Evolutionary conservation across 2,888 invertebrate species (phyloP).

Genomic region (Epinotia brunnichana): DNA sequence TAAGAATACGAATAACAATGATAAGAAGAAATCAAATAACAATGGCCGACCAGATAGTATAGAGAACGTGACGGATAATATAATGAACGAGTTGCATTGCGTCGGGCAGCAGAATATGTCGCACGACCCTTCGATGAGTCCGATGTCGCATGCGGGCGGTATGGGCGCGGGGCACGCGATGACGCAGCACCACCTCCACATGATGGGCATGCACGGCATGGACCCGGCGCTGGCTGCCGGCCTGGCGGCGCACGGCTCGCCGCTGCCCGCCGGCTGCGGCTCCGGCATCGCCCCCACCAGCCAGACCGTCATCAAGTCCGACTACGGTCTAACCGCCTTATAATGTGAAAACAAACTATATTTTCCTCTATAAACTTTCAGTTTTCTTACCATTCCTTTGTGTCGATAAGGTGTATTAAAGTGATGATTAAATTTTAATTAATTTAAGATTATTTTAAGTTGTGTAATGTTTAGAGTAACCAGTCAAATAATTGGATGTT

Average conservation of each 20-base stretch:
- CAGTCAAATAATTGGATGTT: constrained; percentile 79
- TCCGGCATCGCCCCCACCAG: constrained; percentile 70
- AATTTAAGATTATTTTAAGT: constrained; percentile 71
- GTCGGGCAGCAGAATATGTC: constrained; percentile 78
- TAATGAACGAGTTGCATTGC: constrained; percentile 85
- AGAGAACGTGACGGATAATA: constrained; percentile 86
- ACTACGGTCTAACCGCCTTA: constrained; percentile 93
- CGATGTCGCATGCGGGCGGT: constrained; percentile 79
- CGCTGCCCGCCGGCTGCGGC: constrained; percentile 80
- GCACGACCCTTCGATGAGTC: constrained; percentile 80
- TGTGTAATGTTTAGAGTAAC: constrained; percentile 76
- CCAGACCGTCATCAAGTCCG: constrained; percentile 90
- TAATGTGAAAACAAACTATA: constrained; percentile 80
- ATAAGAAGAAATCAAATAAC: constrained; percentile 81
- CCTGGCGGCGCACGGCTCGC: constrained; percentile 82
- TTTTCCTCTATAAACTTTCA: constrained; percentile 75
- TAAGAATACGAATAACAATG: constrained; percentile 82
- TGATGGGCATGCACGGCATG: constrained; percentile 79
- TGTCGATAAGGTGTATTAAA: constrained; percentile 77
- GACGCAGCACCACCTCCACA: constrained; percentile 80
- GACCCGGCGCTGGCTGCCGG: constrained; percentile 80
- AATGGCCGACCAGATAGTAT: constrained; percentile 85
- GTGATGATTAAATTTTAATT: constrained; percentile 68
- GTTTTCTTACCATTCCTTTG: constrained; percentile 80
- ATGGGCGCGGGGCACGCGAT: constrained; percentile 79